Conservation (phyloP, 1,140 invertebrate genomes). For the Ptiloglossa arizonensis region DNA sequence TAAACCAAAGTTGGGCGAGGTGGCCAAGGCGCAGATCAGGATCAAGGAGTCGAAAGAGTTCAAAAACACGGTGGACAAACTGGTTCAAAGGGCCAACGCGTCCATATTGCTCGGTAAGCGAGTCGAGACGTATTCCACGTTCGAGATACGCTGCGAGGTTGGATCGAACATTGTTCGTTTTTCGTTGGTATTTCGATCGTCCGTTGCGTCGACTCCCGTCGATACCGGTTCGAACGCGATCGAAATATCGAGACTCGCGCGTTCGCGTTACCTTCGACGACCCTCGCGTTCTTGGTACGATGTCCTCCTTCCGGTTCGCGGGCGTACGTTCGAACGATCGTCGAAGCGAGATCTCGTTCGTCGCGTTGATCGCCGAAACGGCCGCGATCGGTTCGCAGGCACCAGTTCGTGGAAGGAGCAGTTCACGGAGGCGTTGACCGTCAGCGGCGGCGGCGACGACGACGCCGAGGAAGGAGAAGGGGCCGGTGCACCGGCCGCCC, state of each 20-base stretch:
- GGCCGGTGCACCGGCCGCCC: slow-evolving; percentile 83
- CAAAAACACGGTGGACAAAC: slow-evolving; percentile 99
- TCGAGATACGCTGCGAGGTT: too few relatives aligned
- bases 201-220: too few relatives aligned
- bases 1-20: slow-evolving; percentile 93
- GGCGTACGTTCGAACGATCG: too few relatives aligned
- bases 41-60: slow-evolving; percentile 99
- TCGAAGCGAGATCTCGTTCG: too few relatives aligned
- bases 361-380: neutral
- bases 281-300: too few relatives aligned
- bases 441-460: slow-evolving; percentile 90
- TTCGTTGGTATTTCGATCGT: too few relatives aligned
- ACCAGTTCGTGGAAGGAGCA: slow-evolving; percentile 99
- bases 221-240: too few relatives aligned
- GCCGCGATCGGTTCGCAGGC: slow-evolving; percentile 79
- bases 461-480: slow-evolving; percentile 83
- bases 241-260: too few relatives aligned
- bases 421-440: slow-evolving; percentile 97
- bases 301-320: too few relatives aligned
- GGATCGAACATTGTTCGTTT: neutral
- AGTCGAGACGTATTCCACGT: too few relatives aligned
- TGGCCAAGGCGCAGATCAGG: slow-evolving; percentile 90
- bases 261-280: too few relatives aligned
- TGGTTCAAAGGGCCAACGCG: slow-evolving; percentile 97
- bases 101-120: slow-evolving; percentile 92